Base-by-base conservation (phyloP, 2,888 invertebrate species). In the Stenodera caucasica region DNA sequence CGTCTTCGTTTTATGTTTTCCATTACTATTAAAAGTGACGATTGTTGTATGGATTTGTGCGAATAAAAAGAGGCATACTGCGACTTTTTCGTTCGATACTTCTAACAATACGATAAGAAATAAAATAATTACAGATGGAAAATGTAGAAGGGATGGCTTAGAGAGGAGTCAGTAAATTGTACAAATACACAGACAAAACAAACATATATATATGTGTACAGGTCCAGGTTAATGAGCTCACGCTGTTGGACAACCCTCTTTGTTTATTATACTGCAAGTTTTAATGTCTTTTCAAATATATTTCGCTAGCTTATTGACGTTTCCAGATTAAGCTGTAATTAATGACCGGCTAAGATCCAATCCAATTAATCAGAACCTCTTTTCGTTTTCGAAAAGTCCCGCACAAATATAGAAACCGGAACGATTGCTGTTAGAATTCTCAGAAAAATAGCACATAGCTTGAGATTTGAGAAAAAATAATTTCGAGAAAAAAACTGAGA, bases 151-250 rank as follows among this genome's bases (percentile, higher is more conserved):
- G 67, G 57, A 62, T 60, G 45, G 21, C n/a, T n/a, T 21, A 21
- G 21, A 9, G 21, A 45, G 21, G 12, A 18, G 45, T 45, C 21
- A 60, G 73, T 76, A 76, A 76, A 75, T 75, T 73, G 72, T 65
- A 45, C 67, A 35, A 4, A 35, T 14, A 35, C 14, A 35, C 32
- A 45, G 21, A 45, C 45, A 45, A 45, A 45, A 18, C 9, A 45
- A 45, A 45, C 45, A 45, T 21, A 21, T 21, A 18, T 45, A 45
- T 15, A 15, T 14, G 15, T 5, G 12, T 65, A 45, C 61, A 53
- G 66, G 67, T 65, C 69, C 69, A 67, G 73, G 74, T 75, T 75
- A 75, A 76, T 75, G 75, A 75, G 75, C 75, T 72, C 73, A 68
- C 72, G 70, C 70, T 66, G 72, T 68, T 45, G 68, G 70, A 72